These are phyloP conservation scores for Phragmatobia fuliginosa DNA, from an alignment of 2,888 invertebrate genomes.

Conservation along the genomic window DNA sequence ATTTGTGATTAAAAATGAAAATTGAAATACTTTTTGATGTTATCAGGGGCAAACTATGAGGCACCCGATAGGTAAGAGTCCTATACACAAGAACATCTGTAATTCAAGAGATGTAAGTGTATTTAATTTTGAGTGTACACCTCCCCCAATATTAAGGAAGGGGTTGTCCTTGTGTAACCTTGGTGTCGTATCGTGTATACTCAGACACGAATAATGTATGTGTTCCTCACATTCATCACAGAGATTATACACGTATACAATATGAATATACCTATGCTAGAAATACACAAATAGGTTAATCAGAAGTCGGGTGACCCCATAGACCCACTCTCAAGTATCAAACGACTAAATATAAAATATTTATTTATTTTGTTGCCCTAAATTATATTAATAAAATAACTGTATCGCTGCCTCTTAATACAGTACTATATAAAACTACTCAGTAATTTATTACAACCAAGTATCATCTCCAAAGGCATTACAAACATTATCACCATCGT, in stretches of 20 bases:
- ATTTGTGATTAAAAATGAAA: not conserved
- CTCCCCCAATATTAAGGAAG: not conserved
- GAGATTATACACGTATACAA: too few species aligned
- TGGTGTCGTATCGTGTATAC: too few species aligned
- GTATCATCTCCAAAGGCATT: slow-evolving; percentile 22
- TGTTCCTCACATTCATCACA: too few species aligned
- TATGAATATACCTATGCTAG: too few species aligned
- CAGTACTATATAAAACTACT: slow-evolving; percentile 4
- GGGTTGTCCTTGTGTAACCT: not conserved
- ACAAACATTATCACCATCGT: slow-evolving; percentile 22
- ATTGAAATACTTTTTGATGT: not conserved
- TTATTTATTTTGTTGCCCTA: too few species aligned
- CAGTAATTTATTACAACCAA: slow-evolving; percentile 19
- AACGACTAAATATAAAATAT: not conserved
- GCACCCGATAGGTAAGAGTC: too few species aligned
- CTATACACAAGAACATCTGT: not conserved
- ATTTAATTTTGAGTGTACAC: not conserved
- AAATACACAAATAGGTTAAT: too few species aligned
- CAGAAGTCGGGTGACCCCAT: too few species aligned
- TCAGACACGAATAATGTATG: too few species aligned
- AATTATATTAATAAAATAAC: not conserved
- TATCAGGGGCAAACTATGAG: not conserved
- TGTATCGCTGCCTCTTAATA: not conserved
- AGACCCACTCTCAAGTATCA: too few species aligned
- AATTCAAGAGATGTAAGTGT: not conserved